phyloP scores from a whole-genome alignment of 2,113 vertebrate species.

The Collichthys lucidus region DNA sequence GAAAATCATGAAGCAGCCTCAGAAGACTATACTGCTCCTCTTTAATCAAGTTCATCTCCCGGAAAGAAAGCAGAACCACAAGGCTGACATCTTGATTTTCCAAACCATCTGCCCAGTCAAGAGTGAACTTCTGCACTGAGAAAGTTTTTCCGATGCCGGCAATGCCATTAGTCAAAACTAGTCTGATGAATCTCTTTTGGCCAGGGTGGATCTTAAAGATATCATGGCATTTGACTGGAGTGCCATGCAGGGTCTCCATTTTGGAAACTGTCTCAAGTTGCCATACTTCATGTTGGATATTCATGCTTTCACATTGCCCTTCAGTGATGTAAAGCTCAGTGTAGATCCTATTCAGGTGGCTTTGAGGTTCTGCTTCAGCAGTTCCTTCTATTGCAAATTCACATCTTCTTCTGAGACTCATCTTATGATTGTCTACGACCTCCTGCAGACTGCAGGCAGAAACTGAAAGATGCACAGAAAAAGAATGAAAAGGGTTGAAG shows the following conservation, averaged over 20 bases:
- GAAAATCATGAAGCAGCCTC: conserved; percentile 9
- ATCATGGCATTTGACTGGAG: conserved; percentile 27
- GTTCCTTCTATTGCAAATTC: conserved; percentile 29
- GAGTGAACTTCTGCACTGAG: conserved; percentile 20
- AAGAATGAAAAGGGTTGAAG: neutral
- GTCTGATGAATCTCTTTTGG: conserved; percentile 8
- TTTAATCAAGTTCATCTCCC: conserved; percentile 27
- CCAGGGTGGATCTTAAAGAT: conserved; percentile 17
- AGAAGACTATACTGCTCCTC: conserved; percentile 25
- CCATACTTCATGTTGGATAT: conserved; percentile 31
- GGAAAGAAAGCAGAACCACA: conserved; percentile 19
- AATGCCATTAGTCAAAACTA: conserved; percentile 25
- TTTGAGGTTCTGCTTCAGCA: neutral
- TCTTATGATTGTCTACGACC: neutral
- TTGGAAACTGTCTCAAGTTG: conserved; percentile 16
- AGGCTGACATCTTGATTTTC: conserved; percentile 26
- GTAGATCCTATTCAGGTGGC: conserved; percentile 12
- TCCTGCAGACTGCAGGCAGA: neutral
- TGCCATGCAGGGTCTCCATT: conserved; percentile 1
- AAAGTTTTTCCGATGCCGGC: conserved; percentile 23
- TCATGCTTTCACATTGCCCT: conserved; percentile 16
- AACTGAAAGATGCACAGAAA: conserved; percentile 9
- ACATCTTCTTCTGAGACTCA: neutral
- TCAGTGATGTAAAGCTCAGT: conserved; percentile 48
- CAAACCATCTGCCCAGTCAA: conserved; percentile 34